These are phyloP conservation scores for Lymantria dispar DNA, from an alignment of 2,888 invertebrate species.

Conservation along the genomic window DNA sequence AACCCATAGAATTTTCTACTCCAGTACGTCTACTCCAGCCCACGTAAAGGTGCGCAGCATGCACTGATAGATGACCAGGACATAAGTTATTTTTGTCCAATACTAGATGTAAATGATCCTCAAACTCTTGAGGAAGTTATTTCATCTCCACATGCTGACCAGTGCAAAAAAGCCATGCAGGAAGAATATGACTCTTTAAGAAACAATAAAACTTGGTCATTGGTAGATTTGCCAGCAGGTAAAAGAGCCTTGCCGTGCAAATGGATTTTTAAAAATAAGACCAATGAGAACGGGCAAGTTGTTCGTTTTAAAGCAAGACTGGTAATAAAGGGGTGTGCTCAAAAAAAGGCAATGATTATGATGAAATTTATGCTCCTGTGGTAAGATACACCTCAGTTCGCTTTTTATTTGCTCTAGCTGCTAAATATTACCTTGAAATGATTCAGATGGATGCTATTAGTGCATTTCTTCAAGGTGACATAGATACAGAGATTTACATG, in stretches of 20 bases:
- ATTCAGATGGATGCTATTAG: constrained; percentile 1
- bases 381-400: not conserved
- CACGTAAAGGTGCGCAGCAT: not conserved
- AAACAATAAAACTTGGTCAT: constrained; percentile 1
- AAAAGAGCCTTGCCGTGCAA: constrained; percentile 1
- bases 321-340: constrained; percentile 8
- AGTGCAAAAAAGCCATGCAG: constrained; percentile 6
- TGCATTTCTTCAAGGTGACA: constrained; percentile 14
- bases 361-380: not conserved
- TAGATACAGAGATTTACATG: constrained; percentile 31
- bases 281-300: constrained; percentile 2
- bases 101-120: not conserved
- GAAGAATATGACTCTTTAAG: constrained; percentile 1
- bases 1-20: not conserved
- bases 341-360: not conserved
- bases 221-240: constrained; percentile 1
- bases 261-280: constrained; percentile 16
- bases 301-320: constrained; percentile 8
- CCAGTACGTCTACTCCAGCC: not conserved
- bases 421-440: not conserved
- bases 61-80: not conserved
- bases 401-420: not conserved
- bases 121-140: constrained; percentile 1
- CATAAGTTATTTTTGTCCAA: not conserved
- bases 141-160: not conserved